Evolutionary conservation across 2,113 vertebrate species (phyloP).

Genomic region (Australoheros scitulus): DNA sequence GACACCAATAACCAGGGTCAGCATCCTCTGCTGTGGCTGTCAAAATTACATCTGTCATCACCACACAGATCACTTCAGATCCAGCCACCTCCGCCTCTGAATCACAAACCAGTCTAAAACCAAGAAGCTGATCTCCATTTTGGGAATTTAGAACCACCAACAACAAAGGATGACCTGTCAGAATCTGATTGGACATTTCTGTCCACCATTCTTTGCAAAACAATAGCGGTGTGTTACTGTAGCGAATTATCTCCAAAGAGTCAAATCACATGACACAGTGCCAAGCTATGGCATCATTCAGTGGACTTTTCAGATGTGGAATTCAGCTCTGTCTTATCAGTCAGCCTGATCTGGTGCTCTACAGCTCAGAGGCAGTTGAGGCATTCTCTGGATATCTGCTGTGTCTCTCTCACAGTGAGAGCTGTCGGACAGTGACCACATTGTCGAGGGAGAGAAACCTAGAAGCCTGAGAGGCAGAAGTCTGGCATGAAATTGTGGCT

Average conservation of each 20-base stretch:
- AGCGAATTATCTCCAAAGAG: constrained; percentile 8
- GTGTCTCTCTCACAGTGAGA: constrained; percentile 13
- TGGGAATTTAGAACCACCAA: constrained; percentile 29
- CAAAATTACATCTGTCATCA: constrained; percentile 33
- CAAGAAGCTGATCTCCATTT: constrained; percentile 19
- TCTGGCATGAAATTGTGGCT: constrained; percentile 33
- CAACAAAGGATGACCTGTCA: constrained; percentile 29
- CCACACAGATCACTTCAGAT: constrained; percentile 2
- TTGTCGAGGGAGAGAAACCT: constrained; percentile 42
- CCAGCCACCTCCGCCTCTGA: constrained; percentile 22
- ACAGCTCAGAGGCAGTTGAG: constrained; percentile 20
- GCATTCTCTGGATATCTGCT: constrained; percentile 45
- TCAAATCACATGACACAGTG: constrained; percentile 27
- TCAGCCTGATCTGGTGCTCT: constrained; percentile 38
- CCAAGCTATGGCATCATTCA: constrained; percentile 16
- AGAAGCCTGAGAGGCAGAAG: constrained; percentile 18
- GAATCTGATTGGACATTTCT: constrained; percentile 31
- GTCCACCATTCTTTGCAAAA: constrained; percentile 24
- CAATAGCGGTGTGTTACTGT: constrained; percentile 23
- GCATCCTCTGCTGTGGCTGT: constrained; percentile 3
- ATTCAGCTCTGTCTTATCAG: constrained; percentile 47
- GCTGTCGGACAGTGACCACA: constrained; percentile 26
- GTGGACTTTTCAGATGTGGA: constrained; percentile 34
- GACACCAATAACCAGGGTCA: constrained; percentile 10
- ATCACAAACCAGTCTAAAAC: constrained; percentile 29